Percentiles rank a stretch among this genome's conserved stretches.
phyloP scores from a whole-genome alignment of 2,797 vertebrate species.

The Lepus oiostolus region DNA sequence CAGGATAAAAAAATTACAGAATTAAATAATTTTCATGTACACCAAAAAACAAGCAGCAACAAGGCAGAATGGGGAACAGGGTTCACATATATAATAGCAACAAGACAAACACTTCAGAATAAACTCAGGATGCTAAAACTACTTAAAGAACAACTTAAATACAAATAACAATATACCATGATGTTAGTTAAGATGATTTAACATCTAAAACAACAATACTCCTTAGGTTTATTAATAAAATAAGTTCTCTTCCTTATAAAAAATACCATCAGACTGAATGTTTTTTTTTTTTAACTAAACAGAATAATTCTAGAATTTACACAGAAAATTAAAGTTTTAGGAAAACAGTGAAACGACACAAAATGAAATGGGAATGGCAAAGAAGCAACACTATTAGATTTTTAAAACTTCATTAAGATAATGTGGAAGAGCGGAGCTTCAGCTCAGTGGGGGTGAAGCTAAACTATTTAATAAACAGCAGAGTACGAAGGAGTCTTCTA shows the following conservation, averaged over 20 bases:
- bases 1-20: not conserved
- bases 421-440: not conserved
- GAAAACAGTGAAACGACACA: not conserved
- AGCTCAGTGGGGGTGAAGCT: not conserved
- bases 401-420: not conserved
- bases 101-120: conserved; percentile 12
- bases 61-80: not conserved
- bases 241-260: not conserved
- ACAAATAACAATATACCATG: not conserved
- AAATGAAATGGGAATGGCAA: not conserved
- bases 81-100: not conserved
- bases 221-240: conserved; percentile 38
- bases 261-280: not conserved
- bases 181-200: not conserved
- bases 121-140: not conserved
- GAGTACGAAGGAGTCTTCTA: not conserved
- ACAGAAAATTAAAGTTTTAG: conserved; percentile 2
- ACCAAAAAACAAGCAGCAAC: not conserved
- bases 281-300: not conserved
- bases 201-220: conserved; percentile 26
- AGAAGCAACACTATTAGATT: not conserved
- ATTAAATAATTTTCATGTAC: conserved; percentile 7
- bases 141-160: not conserved
- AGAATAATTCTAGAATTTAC: conserved; percentile 14
- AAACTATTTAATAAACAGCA: not conserved